Conservation (phyloP, 1,140 invertebrate genomes). For the Bombus difficillimus region DNA sequence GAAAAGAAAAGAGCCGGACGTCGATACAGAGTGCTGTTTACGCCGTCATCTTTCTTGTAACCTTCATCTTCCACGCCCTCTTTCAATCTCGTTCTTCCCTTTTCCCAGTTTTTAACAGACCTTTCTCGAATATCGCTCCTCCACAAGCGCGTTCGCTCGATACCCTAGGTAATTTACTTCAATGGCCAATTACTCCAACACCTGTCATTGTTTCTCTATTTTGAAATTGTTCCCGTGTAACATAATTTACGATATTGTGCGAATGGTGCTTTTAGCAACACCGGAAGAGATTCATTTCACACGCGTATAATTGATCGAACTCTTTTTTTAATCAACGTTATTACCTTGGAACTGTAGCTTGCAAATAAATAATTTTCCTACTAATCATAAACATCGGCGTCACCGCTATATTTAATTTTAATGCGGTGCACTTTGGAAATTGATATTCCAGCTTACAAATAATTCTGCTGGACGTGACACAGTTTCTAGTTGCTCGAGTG, state of each 20-base stretch:
- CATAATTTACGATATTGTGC: neutral
- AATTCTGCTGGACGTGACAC: neutral
- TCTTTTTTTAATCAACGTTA: constrained; percentile 17
- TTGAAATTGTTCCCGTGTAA: neutral
- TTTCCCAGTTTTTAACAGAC: constrained; percentile 33
- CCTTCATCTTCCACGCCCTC: constrained; percentile 19
- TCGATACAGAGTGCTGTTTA: constrained; percentile 68
- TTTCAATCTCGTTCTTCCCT: neutral
- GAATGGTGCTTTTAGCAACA: neutral
- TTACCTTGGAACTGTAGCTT: neutral
- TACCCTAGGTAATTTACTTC: neutral
- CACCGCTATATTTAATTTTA: neutral
- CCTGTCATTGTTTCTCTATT: neutral
- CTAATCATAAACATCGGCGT: neutral
- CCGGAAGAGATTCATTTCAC: neutral
- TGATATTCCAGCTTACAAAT: neutral
- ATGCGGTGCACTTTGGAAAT: neutral
- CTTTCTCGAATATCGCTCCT: constrained; percentile 9
- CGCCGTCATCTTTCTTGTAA: constrained; percentile 26
- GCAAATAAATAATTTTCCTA: neutral
- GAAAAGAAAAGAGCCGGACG: constrained; percentile 51
- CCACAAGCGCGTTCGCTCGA: neutral
- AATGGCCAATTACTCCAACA: constrained; percentile 10
- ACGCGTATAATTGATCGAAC: constrained; percentile 4
- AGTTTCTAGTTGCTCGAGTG: neutral